Percentiles rank a stretch among this genome's conserved stretches.
Evolutionary conservation across 2,888 invertebrate species (phyloP).

Genomic region (Cheilosia scutellata): DNA sequence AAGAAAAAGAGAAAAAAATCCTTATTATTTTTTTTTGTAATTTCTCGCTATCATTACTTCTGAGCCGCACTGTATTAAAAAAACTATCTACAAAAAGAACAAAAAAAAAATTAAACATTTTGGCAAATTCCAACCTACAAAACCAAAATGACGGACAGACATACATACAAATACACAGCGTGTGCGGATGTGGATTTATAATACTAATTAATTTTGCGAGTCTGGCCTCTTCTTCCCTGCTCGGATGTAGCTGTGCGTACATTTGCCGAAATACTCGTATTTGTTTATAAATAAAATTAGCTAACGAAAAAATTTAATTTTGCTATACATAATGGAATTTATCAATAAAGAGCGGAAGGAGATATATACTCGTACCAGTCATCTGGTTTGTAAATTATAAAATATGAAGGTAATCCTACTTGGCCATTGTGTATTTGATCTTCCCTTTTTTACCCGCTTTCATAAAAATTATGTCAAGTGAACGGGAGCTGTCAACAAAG

Average conservation of each 20-base stretch:
- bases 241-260: conserved; percentile 31
- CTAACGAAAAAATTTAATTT: conserved; percentile 24
- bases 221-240: not conserved
- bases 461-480: not conserved
- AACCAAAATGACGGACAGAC: conserved; percentile 10
- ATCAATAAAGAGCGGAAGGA: not conserved
- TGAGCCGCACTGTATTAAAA: not conserved
- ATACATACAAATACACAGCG: conserved; percentile 5
- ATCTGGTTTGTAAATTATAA: not conserved
- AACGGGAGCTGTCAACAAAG: conserved; percentile 31
- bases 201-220: conserved; percentile 29
- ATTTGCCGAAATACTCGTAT: conserved; percentile 56
- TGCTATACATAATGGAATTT: conserved; percentile 33
- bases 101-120: not conserved
- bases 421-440: not conserved
- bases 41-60: not conserved
- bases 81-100: not conserved
- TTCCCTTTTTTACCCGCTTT: conserved; percentile 4
- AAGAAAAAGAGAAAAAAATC: too few species aligned
- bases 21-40: too few species aligned
- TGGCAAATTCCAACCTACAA: conserved; percentile 30
- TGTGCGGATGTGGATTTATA: conserved; percentile 44
- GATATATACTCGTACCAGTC: too few species aligned
- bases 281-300: conserved; percentile 61
- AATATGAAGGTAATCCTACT: conserved; percentile 13